Conservation (phyloP, 2,888 invertebrate genomes). For the Ceramica pisi region DNA sequence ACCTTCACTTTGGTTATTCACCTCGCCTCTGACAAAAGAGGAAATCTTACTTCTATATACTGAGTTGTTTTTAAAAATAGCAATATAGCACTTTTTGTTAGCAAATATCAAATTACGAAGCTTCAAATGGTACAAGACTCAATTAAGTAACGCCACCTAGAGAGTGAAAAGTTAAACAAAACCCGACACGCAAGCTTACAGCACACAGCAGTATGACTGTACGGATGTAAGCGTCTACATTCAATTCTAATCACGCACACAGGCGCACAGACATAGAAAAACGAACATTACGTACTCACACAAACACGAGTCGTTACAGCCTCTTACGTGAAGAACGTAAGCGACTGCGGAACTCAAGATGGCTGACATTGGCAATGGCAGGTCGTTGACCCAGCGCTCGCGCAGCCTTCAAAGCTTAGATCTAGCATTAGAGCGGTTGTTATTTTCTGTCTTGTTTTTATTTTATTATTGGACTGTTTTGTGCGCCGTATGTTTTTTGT, state of each 20-base stretch:
- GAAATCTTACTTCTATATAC: constrained; percentile 22
- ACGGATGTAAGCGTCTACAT: constrained; percentile 71
- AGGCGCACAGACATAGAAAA: constrained; percentile 84
- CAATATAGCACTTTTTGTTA: constrained; percentile 25
- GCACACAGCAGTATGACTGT: constrained; percentile 70
- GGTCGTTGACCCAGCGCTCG: constrained; percentile 87
- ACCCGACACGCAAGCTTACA: constrained; percentile 67
- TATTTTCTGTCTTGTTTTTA: constrained; percentile 85
- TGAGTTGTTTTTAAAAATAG: constrained; percentile 15
- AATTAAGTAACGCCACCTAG: constrained; percentile 71
- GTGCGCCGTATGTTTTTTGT: constrained; percentile 68
- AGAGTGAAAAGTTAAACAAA: constrained; percentile 63
- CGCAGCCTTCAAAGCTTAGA: constrained; percentile 90
- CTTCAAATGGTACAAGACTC: constrained; percentile 37
- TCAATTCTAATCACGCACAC: constrained; percentile 84
- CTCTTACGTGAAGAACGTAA: constrained; percentile 91
- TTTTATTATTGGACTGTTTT: constrained; percentile 76
- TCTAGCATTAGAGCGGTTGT: constrained; percentile 89
- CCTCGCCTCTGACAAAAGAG: constrained; percentile 25
- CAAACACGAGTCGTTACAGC: constrained; percentile 85
- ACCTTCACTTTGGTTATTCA: constrained; percentile 47
- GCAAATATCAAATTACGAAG: constrained; percentile 44
- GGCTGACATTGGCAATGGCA: constrained; percentile 91
- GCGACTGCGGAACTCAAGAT: constrained; percentile 90
- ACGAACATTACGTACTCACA: constrained; percentile 88